Evolutionary conservation across 2,888 invertebrate genomes (phyloP).

Genomic region (Noctua pronuba): DNA sequence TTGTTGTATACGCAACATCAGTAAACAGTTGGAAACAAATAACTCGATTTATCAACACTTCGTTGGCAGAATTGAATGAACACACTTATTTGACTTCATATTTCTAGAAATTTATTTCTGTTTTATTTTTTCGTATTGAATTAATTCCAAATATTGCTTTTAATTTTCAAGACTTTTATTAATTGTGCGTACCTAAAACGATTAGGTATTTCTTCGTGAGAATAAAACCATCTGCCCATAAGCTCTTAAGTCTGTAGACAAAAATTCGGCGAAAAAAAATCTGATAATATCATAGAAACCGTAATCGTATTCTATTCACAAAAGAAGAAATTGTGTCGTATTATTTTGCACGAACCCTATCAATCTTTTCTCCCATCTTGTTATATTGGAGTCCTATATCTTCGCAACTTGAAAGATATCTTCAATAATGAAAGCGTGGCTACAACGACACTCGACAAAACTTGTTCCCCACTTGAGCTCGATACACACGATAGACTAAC

Average conservation of each 20-base stretch:
- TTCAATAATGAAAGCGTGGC: conserved; percentile 50
- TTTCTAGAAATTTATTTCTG: conserved; percentile 14
- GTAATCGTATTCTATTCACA: neutral
- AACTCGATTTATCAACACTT: conserved; percentile 30
- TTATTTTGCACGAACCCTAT: conserved; percentile 45
- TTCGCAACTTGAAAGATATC: conserved; percentile 51
- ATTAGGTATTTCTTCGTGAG: conserved; percentile 14
- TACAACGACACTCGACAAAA: conserved; percentile 60
- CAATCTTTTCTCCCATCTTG: conserved; percentile 51
- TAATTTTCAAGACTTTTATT: neutral
- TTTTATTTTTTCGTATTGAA: conserved; percentile 12
- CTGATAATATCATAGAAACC: neutral
- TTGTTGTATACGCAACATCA: neutral
- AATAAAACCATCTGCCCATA: conserved; percentile 23
- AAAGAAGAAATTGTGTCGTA: conserved; percentile 42
- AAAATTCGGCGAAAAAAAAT: neutral
- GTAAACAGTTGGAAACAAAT: conserved; percentile 30
- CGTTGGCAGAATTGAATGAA: conserved; percentile 40
- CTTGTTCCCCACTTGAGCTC: conserved; percentile 43
- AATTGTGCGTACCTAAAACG: neutral
- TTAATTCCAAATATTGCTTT: neutral
- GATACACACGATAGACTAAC: conserved; percentile 28
- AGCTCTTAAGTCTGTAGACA: neutral
- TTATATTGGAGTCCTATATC: conserved; percentile 50
- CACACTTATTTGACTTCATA: conserved; percentile 25